Conservation (phyloP, 2,888 invertebrate genomes). For the Cephus spinipes region DNA sequence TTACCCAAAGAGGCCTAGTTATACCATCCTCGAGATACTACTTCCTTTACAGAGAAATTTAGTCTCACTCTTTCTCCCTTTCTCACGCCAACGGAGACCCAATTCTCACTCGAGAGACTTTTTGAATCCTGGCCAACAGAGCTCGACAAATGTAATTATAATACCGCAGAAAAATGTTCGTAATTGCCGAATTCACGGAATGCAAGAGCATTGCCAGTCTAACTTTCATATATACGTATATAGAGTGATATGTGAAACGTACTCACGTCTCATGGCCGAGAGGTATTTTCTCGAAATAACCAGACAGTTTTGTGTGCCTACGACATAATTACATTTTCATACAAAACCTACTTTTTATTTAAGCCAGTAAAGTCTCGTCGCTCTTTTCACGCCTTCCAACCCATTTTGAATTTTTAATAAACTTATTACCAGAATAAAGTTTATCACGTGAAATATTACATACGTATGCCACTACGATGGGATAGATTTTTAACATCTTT, state of each 20-base stretch:
- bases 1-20: slow-evolving; percentile 19
- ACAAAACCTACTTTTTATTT: slow-evolving; percentile 14
- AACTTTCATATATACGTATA: too few relatives aligned
- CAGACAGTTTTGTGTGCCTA: slow-evolving; percentile 6
- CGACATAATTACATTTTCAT: slow-evolving; percentile 27
- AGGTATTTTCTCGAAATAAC: background rate
- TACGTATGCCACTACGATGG: background rate
- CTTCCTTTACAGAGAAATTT: background rate
- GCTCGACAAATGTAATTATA: slow-evolving; percentile 43
- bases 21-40: background rate
- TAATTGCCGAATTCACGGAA: slow-evolving; percentile 42
- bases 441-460: background rate
- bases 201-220: background rate
- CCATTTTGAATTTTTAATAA: background rate
- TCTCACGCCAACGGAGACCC: slow-evolving; percentile 14
- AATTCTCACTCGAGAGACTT: slow-evolving; percentile 31
- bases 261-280: background rate
- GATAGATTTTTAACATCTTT: background rate
- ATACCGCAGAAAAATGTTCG: slow-evolving; percentile 39
- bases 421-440: background rate
- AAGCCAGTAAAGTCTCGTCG: background rate
- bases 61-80: background rate
- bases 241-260: background rate
- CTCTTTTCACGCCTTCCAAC: background rate
- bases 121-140: slow-evolving; percentile 47